Conservation (phyloP, 1,140 invertebrate genomes). For the Cydia strobilella region DNA sequence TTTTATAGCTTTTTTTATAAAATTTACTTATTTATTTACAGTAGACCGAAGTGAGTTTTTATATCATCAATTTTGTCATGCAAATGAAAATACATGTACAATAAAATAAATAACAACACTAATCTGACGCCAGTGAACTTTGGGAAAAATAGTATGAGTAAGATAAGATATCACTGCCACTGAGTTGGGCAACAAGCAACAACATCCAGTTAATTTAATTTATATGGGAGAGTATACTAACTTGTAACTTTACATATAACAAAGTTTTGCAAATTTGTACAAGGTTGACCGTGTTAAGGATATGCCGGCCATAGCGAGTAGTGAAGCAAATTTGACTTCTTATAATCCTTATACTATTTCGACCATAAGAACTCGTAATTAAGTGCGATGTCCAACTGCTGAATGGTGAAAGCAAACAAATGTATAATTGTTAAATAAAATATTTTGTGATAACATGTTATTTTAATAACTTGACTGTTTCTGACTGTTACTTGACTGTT, state of each 20-base stretch:
- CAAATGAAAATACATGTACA: slow-evolving; percentile 38
- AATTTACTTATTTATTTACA: slow-evolving; percentile 39
- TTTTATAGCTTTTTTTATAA: slow-evolving; percentile 51
- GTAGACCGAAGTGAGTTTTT: slow-evolving; percentile 33
- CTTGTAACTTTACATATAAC: no score
- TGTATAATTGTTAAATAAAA: slow-evolving; percentile 57
- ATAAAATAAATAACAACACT: slow-evolving; percentile 49
- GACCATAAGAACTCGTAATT: slow-evolving; percentile 42
- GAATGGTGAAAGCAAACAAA: slow-evolving; percentile 41
- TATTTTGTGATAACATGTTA: slow-evolving; percentile 51
- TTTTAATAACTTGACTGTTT: slow-evolving; percentile 57
- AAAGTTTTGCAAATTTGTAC: no score
- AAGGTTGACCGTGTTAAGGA: no score
- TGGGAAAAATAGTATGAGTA: slow-evolving; percentile 13
- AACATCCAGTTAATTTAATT: no score
- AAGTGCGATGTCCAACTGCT: slow-evolving; percentile 72
- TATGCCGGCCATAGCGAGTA: no score
- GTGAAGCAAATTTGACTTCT: background rate
- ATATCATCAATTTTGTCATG: slow-evolving; percentile 35
- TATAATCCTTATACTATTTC: slow-evolving; percentile 7
- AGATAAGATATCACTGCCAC: background rate
- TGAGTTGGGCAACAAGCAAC: no score
- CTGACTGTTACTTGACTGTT: slow-evolving; percentile 54
- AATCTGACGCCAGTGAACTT: slow-evolving; percentile 32
- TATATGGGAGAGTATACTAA: no score